phyloP scores from a whole-genome alignment of 2,113 vertebrate genomes.

The Beaufortia kweichowensis region DNA sequence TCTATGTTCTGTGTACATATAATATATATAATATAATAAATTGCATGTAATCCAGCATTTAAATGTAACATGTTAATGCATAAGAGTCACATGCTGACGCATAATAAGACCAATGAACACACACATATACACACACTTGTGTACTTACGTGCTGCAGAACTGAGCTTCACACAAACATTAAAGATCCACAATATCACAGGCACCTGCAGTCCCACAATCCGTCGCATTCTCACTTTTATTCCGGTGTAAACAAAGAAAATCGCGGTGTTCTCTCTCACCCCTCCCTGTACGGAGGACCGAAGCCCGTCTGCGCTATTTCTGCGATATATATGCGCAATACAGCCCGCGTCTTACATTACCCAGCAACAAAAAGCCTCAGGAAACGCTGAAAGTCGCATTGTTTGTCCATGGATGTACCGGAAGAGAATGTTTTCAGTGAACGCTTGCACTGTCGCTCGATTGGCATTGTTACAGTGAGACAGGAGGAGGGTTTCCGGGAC shows the following conservation, averaged over 20 bases:
- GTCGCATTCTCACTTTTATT: constrained; percentile 57
- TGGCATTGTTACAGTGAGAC: constrained; percentile 34
- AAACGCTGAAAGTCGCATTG: constrained; percentile 28
- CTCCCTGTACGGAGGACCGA: constrained; percentile 44
- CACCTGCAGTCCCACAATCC: constrained; percentile 35
- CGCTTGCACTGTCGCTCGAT: neutral
- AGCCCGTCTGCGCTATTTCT: constrained; percentile 38
- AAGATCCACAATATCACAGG: constrained; percentile 54
- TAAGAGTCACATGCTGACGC: neutral
- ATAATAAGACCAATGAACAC: neutral
- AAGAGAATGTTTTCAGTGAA: constrained; percentile 13
- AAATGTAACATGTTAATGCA: neutral
- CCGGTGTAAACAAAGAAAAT: constrained; percentile 56
- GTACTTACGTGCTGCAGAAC: constrained; percentile 55
- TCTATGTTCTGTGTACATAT: too few species aligned
- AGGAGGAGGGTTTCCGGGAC: constrained; percentile 17
- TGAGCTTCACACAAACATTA: constrained; percentile 42
- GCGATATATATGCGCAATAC: constrained; percentile 44
- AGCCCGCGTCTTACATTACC: constrained; percentile 31
- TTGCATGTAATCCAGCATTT: neutral
- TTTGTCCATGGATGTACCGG: constrained; percentile 36
- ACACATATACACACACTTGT: neutral
- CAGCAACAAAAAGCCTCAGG: neutral
- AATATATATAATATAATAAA: neutral
- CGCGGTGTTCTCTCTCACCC: constrained; percentile 33